Evolutionary conservation across 1,140 invertebrate genomes (phyloP).

Genomic region (Procambarus clarkii): DNA sequence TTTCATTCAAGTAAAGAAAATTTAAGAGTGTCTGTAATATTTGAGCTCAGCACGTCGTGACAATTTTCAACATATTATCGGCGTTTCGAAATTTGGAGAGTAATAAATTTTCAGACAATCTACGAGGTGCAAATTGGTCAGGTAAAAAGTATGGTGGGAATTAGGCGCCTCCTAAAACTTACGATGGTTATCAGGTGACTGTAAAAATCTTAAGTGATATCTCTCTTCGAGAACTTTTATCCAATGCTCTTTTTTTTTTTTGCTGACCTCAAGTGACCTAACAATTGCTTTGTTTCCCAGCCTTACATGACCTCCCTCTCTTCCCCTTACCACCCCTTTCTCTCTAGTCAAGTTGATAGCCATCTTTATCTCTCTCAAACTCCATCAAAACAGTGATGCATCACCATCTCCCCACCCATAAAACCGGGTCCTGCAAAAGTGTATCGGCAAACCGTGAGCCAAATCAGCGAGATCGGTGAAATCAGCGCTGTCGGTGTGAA

Average conservation of each 20-base stretch:
- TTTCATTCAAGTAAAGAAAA: neutral
- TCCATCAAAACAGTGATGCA: slow-evolving; percentile 67
- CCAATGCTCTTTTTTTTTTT: slow-evolving; percentile 12
- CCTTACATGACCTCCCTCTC: slow-evolving; percentile 36
- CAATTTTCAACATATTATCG: neutral
- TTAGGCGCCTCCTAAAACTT: neutral
- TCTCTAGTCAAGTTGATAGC: slow-evolving; percentile 42
- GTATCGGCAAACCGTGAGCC: slow-evolving; percentile 64
- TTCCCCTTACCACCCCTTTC: slow-evolving; percentile 7
- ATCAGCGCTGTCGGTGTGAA: slow-evolving; percentile 66
- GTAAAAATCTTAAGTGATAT: slow-evolving; percentile 18
- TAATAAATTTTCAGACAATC: neutral
- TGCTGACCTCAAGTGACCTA: slow-evolving; percentile 46
- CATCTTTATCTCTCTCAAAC: slow-evolving; percentile 65
- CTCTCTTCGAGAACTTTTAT: neutral
- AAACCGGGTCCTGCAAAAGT: slow-evolving; percentile 55
- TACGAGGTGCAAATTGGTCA: slow-evolving; percentile 8
- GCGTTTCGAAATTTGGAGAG: neutral
- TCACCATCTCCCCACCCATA: slow-evolving; percentile 64
- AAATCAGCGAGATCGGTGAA: slow-evolving; percentile 59
- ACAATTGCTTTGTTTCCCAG: slow-evolving; percentile 63
- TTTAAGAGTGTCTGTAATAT: neutral
- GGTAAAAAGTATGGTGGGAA: neutral
- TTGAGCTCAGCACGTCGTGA: neutral
- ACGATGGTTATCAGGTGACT: neutral